These are phyloP conservation scores for Lanistes nyassanus DNA, from an alignment of 1,140 invertebrate genomes.

Conservation along the genomic window DNA sequence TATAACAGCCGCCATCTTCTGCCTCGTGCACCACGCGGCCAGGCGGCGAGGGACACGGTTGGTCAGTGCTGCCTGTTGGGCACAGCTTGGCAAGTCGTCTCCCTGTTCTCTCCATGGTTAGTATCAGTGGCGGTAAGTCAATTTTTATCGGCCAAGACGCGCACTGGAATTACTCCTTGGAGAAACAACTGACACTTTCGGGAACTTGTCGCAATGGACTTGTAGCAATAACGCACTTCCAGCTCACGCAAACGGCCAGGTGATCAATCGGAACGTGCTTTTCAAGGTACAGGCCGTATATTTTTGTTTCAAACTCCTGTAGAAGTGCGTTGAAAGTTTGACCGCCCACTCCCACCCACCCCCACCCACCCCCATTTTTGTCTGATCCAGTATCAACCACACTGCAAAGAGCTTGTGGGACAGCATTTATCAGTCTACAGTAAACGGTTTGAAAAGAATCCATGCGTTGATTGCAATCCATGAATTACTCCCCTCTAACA, in stretches of 20 bases:
- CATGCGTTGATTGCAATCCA: background rate
- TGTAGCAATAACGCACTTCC: background rate
- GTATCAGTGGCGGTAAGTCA: no score
- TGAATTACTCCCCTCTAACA: background rate
- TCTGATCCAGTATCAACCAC: background rate
- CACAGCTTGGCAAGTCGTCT: no score
- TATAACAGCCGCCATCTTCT: no score
- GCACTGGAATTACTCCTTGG: background rate
- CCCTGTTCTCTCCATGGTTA: no score
- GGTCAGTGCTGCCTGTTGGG: no score
- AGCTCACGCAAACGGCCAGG: no score
- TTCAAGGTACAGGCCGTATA: background rate
- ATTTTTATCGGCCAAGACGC: no score
- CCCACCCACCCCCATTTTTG: background rate
- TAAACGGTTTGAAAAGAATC: background rate
- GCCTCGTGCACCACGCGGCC: no score
- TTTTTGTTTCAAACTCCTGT: background rate
- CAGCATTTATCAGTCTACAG: background rate
- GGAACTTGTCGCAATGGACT: background rate
- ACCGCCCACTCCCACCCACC: no score
- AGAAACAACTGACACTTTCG: background rate
- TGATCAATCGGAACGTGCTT: no score
- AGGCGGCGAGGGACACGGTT: no score
- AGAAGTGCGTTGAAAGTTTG: background rate
- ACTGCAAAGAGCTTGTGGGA: background rate